These are phyloP conservation scores for Hydrolagus affinis DNA, from an alignment of 2,113 vertebrate species.

Conservation along the genomic window DNA sequence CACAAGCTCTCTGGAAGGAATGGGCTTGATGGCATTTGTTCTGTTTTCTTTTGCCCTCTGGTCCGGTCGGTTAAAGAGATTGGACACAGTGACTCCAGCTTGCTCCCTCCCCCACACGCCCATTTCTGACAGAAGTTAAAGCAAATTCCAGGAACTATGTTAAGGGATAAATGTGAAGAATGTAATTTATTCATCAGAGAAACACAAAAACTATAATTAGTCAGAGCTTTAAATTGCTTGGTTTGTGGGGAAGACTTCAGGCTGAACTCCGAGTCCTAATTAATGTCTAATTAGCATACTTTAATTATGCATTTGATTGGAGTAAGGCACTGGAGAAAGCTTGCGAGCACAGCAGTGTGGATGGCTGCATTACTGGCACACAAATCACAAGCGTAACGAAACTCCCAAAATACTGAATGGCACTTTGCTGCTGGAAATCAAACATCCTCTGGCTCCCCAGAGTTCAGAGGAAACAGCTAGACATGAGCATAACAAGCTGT, in stretches of 20 bases:
- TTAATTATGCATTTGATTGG: slow-evolving; percentile 14
- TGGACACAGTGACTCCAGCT: too few species aligned
- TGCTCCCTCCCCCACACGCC: too few species aligned
- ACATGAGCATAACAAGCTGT: neutral
- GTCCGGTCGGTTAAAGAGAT: too few species aligned
- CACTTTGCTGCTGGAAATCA: neutral
- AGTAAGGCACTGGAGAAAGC: neutral
- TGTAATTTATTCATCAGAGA: neutral
- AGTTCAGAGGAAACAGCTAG: neutral
- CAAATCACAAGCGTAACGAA: neutral
- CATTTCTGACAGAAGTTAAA: neutral
- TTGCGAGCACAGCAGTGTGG: too few species aligned
- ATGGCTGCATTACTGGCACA: neutral
- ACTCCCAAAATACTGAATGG: neutral
- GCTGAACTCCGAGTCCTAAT: neutral
- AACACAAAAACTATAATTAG: slow-evolving; percentile 8
- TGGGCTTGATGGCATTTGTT: too few species aligned
- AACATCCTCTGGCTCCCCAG: neutral
- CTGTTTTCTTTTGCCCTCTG: too few species aligned
- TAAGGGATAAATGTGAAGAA: neutral
- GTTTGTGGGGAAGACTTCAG: neutral
- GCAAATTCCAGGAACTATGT: neutral
- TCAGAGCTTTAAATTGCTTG: neutral
- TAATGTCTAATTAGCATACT: slow-evolving; percentile 10
- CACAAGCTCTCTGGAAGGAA: too few species aligned